Base-by-base conservation (phyloP, 2,888 invertebrate genomes). In the Thymelicus sylvestris region DNA sequence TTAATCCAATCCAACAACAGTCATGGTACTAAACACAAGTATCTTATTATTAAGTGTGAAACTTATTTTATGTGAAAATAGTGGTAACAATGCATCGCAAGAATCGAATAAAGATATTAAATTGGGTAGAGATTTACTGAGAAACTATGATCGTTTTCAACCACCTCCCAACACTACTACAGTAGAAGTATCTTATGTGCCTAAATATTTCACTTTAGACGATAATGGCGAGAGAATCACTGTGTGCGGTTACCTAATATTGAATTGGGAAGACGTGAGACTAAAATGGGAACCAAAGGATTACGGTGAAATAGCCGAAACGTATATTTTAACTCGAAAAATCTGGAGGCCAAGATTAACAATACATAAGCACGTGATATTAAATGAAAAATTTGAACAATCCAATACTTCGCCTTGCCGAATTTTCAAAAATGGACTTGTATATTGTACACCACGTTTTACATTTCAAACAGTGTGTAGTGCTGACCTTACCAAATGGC, bases 401-500 rank as follows among this genome's bases (percentile, higher is more conserved):
- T 72, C 39, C 59, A 65, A 55, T 7, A 60, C 73, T 38, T 19
- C 24, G 7, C 4, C n/a, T 3, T 87, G 86, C 48, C 2, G 2
- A 5, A 24, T 85, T 1, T 57, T 38, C 0, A 71, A 66, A 13
- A 63, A 13, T 7, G 88, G 88, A 0, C 0, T n/a, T 0, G 73
- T 85, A 0, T 0, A 5, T 0, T 84, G 84, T 19, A 12, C 72
- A 0, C 52, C 74, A 0, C 75, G 59, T 0, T 0, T 69, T 0
- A 24, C 44, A 0, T 69, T 77, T 15, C 39, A 69, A 0, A 72
- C 77, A 0, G 62, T 19, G 0, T 88, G 88, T 63, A 67, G 47
- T 0, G 71, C 81, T 0, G 79, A 81, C n/a, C 65, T 86, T 0
- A 75, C 55, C 0, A 74, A 85, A 7, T 88, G 87, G 85, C 83